phyloP scores from a whole-genome alignment of 2,888 invertebrate genomes.

The Eristalinus sepulchralis region DNA sequence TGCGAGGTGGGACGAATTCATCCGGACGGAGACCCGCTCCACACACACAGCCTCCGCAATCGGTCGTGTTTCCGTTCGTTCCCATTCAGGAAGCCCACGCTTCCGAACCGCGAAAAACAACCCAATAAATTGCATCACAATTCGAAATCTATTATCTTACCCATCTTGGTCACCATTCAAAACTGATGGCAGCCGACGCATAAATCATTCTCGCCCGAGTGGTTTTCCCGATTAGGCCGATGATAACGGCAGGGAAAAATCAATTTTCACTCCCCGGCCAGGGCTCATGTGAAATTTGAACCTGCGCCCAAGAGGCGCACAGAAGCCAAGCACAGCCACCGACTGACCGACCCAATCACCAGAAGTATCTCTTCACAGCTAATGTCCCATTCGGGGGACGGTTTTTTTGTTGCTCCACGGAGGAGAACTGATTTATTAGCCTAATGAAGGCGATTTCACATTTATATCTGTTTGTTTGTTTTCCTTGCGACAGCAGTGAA shows the following conservation, averaged over 20 bases:
- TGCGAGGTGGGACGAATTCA: not conserved
- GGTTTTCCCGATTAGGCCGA: constrained; percentile 38
- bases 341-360: not conserved
- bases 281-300: constrained; percentile 21
- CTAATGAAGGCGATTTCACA: not conserved
- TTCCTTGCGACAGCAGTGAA: not conserved
- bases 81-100: constrained; percentile 56
- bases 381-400: not conserved
- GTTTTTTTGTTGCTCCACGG: constrained; percentile 8
- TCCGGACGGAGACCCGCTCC: not conserved
- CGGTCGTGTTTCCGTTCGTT: not conserved
- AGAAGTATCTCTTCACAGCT: not conserved
- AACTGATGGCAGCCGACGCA: constrained; percentile 44
- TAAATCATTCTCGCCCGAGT: constrained; percentile 51
- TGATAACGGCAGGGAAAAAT: constrained; percentile 54
- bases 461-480: not conserved
- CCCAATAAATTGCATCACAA: constrained; percentile 66
- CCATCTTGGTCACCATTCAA: not conserved
- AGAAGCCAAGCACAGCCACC: not conserved
- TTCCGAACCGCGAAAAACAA: constrained; percentile 53
- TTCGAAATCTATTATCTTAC: constrained; percentile 44
- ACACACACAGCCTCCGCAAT: not conserved
- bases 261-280: constrained; percentile 15
- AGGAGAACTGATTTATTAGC: constrained; percentile 54
- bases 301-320: not conserved